A percentile compares a stretch with the other conserved stretches of the same genome.
These are phyloP conservation scores for Dryobates pubescens DNA, from an alignment of 2,797 vertebrate genomes.

Conservation along the genomic window DNA sequence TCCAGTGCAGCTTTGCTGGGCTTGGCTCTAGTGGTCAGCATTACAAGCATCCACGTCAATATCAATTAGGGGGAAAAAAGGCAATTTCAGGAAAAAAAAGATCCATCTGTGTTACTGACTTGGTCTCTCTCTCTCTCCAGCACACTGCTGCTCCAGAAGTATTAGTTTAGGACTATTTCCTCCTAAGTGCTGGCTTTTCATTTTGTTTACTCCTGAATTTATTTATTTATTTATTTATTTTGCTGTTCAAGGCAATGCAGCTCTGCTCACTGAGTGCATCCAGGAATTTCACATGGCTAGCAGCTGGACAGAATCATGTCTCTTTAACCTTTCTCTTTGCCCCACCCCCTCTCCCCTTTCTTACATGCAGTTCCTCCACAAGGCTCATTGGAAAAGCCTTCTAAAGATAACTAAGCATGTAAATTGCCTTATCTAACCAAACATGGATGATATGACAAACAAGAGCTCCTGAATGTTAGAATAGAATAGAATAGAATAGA, in stretches of 20 bases:
- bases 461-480: too few species aligned
- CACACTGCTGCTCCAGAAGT: neutral
- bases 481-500: too few species aligned
- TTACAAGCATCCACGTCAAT: rapidly evolving
- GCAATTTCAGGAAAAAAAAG: neutral
- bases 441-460: neutral
- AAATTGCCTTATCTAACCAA: neutral
- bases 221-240: neutral
- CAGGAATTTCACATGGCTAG: neutral
- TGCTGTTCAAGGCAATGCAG: neutral
- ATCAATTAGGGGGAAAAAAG: neutral
- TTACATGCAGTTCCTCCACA: neutral
- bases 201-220: conserved; percentile 1
- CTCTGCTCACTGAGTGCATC: neutral
- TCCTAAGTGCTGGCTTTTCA: conserved; percentile 7
- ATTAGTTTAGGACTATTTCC: neutral
- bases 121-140: neutral
- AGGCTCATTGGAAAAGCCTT: conserved; percentile 9
- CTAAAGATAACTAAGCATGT: neutral
- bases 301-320: neutral
- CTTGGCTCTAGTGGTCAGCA: neutral
- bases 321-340: neutral
- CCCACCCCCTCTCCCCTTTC: rapidly evolving
- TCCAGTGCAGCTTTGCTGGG: neutral
- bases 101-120: neutral